Evolutionary conservation across 2,888 invertebrate species (phyloP).

Genomic region (Drosophila aldrichi): DNA sequence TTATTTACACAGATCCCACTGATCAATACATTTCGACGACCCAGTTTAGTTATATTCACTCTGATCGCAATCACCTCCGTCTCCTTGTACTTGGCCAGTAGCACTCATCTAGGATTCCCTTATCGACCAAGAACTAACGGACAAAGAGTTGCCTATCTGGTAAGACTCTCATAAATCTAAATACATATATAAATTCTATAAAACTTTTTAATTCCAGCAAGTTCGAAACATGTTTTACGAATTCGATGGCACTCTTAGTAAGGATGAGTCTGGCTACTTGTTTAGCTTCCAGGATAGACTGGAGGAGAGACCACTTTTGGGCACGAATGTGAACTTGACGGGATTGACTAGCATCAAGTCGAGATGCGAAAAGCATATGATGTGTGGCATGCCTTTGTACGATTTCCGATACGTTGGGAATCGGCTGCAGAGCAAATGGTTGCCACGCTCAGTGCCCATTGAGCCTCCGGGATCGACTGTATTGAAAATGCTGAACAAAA

Average conservation of each 20-base stretch:
- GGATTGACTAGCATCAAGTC: slow-evolving; percentile 54
- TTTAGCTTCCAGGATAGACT: slow-evolving; percentile 85
- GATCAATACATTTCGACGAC: slow-evolving; percentile 60
- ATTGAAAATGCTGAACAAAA: slow-evolving; percentile 63
- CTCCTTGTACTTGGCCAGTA: slow-evolving; percentile 49
- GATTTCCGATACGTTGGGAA: slow-evolving; percentile 63
- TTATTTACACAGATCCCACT: slow-evolving; percentile 47
- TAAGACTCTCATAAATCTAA: slow-evolving; percentile 54
- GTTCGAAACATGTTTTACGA: slow-evolving; percentile 85
- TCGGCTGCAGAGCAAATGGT: slow-evolving; percentile 60
- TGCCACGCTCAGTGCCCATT: slow-evolving; percentile 58
- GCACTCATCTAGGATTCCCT: slow-evolving; percentile 87
- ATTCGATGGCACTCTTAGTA: slow-evolving; percentile 73
- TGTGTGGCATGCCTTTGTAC: slow-evolving; percentile 73
- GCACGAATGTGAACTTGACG: slow-evolving; percentile 53
- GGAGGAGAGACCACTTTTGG: slow-evolving; percentile 47
- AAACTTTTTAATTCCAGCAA: slow-evolving; percentile 83
- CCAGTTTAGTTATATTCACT: slow-evolving; percentile 37
- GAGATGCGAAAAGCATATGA: slow-evolving; percentile 71
- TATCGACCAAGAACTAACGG: slow-evolving; percentile 86
- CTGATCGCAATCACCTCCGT: slow-evolving; percentile 33
- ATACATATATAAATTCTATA: background rate
- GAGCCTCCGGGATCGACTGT: slow-evolving; percentile 54
- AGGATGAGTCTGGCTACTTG: slow-evolving; percentile 86
- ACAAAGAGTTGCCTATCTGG: slow-evolving; percentile 85